A percentile compares a stretch with the other conserved stretches of the same genome.
These are phyloP conservation scores for Sphinx pinastri DNA, from an alignment of 2,888 invertebrate species.

Conservation along the genomic window DNA sequence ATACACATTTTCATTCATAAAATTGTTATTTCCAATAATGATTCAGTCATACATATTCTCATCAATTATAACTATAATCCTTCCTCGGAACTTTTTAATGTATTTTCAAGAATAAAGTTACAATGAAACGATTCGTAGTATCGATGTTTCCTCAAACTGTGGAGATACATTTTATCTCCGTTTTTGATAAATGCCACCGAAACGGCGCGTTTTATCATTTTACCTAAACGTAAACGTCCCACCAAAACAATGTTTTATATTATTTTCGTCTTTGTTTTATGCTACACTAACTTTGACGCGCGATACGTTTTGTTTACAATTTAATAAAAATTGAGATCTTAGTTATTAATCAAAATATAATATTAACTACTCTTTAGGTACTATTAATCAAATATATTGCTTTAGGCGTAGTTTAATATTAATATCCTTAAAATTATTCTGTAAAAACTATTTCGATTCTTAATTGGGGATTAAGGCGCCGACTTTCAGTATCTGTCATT, in stretches of 20 bases:
- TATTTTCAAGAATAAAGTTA: neutral
- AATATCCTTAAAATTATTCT: neutral
- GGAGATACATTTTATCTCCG: slow-evolving; percentile 2
- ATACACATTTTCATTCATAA: too few species aligned
- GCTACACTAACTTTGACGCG: neutral
- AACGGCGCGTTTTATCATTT: slow-evolving; percentile 7
- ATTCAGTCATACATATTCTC: too few species aligned
- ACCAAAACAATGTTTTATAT: neutral
- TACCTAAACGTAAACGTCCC: slow-evolving; percentile 10
- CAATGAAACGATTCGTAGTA: neutral
- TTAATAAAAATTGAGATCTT: too few species aligned
- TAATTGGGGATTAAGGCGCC: neutral
- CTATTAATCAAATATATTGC: neutral
- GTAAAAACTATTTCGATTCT: neutral
- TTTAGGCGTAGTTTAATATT: neutral
- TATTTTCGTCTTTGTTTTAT: slow-evolving; percentile 9
- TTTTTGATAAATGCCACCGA: slow-evolving; percentile 10
- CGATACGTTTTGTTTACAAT: neutral
- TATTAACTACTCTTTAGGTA: neutral
- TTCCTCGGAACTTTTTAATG: neutral
- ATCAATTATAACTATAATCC: too few species aligned
- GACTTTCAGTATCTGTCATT: neutral
- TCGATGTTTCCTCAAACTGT: neutral
- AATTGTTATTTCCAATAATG: too few species aligned
- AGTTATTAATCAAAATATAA: too few species aligned